A percentile compares a stretch with the other conserved stretches of the same genome.
phyloP scores from a whole-genome alignment of 2,113 vertebrate species.

The Felis chaus region DNA sequence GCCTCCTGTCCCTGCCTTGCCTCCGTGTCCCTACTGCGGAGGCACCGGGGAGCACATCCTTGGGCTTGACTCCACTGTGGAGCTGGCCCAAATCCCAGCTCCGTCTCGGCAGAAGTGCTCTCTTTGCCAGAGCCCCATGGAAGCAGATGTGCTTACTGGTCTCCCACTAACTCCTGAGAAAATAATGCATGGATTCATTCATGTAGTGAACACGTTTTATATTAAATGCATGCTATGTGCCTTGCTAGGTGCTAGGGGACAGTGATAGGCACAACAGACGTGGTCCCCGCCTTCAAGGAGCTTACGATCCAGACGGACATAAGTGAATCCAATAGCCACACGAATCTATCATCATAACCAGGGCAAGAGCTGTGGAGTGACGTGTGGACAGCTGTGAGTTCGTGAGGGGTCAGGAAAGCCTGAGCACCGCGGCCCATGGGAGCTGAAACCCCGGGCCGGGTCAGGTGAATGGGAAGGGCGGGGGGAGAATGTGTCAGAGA shows the following conservation, averaged over 20 bases:
- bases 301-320: background rate
- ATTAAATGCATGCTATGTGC: background rate
- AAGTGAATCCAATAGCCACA: background rate
- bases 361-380: background rate
- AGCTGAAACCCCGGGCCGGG: background rate
- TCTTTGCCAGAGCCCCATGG: background rate
- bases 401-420: background rate
- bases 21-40: background rate
- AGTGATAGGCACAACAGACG: background rate
- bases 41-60: background rate
- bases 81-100: background rate
- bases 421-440: accelerated
- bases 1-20: accelerated
- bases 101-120: background rate
- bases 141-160: background rate
- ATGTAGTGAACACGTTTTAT: background rate
- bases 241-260: background rate
- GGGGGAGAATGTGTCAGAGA: too few species aligned
- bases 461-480: background rate
- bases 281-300: background rate
- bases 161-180: background rate
- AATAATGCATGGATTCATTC: background rate
- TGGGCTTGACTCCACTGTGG: background rate
- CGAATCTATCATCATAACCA: accelerated
- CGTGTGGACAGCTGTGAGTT: background rate